Evolutionary conservation across 2,797 vertebrate genomes (phyloP).

Genomic region (Melanotaenia maccullochi): DNA sequence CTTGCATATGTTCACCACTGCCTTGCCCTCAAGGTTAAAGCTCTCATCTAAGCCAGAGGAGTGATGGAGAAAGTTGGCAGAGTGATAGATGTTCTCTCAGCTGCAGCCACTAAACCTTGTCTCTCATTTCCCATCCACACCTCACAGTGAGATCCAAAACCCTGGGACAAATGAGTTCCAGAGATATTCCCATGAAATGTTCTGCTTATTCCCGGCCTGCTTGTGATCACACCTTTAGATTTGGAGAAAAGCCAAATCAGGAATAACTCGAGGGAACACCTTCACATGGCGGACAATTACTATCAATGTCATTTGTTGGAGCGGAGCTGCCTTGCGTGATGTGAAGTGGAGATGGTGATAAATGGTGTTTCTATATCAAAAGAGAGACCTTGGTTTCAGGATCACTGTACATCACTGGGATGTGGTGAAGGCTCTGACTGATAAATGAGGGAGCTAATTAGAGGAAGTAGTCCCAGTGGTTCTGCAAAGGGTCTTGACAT

Average conservation of each 20-base stretch:
- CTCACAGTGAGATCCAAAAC: conserved; percentile 54
- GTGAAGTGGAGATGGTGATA: conserved; percentile 49
- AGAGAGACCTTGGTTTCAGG: conserved; percentile 33
- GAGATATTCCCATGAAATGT: conserved; percentile 38
- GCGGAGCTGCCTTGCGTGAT: conserved; percentile 45
- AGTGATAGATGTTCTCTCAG: conserved; percentile 63
- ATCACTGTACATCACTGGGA: conserved; percentile 30
- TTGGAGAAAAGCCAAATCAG: conserved; percentile 68
- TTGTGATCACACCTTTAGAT: conserved; percentile 70
- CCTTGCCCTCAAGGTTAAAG: conserved; percentile 71
- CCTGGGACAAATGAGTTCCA: conserved; percentile 75
- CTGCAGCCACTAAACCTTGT: conserved; percentile 55
- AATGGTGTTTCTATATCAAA: conserved; percentile 72
- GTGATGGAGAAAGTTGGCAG: conserved; percentile 55
- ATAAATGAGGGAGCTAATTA: conserved; percentile 71
- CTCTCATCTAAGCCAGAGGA: conserved; percentile 47
- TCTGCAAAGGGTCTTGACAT: conserved; percentile 48
- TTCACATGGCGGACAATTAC: conserved; percentile 68
- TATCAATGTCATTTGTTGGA: conserved; percentile 61
- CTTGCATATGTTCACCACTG: conserved; percentile 75
- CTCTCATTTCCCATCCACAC: conserved; percentile 66
- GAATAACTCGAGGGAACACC: conserved; percentile 65
- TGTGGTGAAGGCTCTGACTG: conserved; percentile 48
- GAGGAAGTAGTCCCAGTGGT: conserved; percentile 61
- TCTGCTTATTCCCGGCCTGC: conserved; percentile 44